Base-by-base conservation (phyloP, 2,888 invertebrate species). In the Portevinia maculata region DNA sequence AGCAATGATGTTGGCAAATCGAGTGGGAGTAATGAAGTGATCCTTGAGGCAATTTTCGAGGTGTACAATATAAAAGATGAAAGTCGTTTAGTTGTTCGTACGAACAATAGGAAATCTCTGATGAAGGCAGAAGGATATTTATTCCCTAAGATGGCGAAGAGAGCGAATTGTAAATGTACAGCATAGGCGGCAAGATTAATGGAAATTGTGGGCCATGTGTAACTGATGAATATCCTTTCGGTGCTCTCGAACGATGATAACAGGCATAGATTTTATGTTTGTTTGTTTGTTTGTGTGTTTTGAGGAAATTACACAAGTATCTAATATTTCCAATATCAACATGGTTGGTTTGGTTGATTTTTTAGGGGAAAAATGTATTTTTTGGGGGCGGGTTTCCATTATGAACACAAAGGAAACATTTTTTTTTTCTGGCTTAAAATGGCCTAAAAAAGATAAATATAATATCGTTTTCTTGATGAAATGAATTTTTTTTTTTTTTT, bases 11-110 rank as follows among this genome's bases (percentile, higher is more conserved):
- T 30, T 48, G 57, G 55, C 71, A 83, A 78, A 78, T 78, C 83
- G 83, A 73, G 71, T 83, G 76, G 83, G 78, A 67, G 83, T 73
- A 78, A 83, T 83, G 83, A 83, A 83, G 83, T 83, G 83, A 83
- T 83, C 83, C 83, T 83, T 83, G 71, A 78, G 76, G 83, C 83
- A 83, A 83, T 83, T 83, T 78, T 78, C 78, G 70, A 83, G 83
- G 83, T 83, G 83, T 76, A 75, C 52, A 55, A 34, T 52, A 83
- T 83, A 78, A 83, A 83, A 83, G 76, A 83, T 83, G 83, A 83
- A 78, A 83, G 78, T 60, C 83, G 71, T 83, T 83, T 76, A 76
- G 78, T 73, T 73, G 67, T 53, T n/a, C 55, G 67, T 50, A 30
- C 62, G 46, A 83, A 83, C 83, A 83, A 83, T 83, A 55, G 67